A percentile compares a stretch with the other conserved stretches of the same genome.
Conservation (phyloP, 2,797 vertebrate species). For the Mionectes olivaceus region DNA sequence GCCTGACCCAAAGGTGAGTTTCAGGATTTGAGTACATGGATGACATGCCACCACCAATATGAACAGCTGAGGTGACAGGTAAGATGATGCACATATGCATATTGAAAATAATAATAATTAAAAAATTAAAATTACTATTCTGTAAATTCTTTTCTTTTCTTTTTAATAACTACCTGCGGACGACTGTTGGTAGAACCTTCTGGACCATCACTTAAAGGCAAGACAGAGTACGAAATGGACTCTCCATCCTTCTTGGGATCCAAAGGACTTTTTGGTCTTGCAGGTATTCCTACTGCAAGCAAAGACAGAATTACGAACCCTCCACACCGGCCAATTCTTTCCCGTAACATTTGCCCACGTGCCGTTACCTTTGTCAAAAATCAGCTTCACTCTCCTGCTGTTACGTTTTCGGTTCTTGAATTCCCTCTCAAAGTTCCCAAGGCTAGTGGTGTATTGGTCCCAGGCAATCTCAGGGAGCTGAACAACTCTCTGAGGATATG, state of each 20-base stretch:
- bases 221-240: slow-evolving; percentile 88
- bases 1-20: not conserved
- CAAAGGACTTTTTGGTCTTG: slow-evolving; percentile 93
- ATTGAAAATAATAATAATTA: not conserved
- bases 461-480: slow-evolving; percentile 95
- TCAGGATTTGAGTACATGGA: not conserved
- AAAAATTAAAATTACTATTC: not conserved
- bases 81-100: not conserved
- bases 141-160: not conserved
- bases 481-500: slow-evolving; percentile 95
- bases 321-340: not conserved
- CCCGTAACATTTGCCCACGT: not conserved
- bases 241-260: slow-evolving; percentile 94
- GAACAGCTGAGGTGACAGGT: not conserved
- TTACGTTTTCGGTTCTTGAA: slow-evolving; percentile 95
- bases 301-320: slow-evolving; percentile 20
- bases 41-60: not conserved
- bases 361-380: slow-evolving; percentile 93
- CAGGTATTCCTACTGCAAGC: slow-evolving; percentile 87
- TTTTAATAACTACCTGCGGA: slow-evolving; percentile 83
- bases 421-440: slow-evolving; percentile 95
- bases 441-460: slow-evolving; percentile 97
- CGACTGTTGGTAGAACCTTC: slow-evolving; percentile 85
- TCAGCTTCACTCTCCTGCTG: slow-evolving; percentile 91
- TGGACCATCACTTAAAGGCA: slow-evolving; percentile 93